Percentiles rank a stretch among this genome's conserved stretches.
Evolutionary conservation across 2,797 vertebrate species (phyloP).

Genomic region (Ibycter americanus): DNA sequence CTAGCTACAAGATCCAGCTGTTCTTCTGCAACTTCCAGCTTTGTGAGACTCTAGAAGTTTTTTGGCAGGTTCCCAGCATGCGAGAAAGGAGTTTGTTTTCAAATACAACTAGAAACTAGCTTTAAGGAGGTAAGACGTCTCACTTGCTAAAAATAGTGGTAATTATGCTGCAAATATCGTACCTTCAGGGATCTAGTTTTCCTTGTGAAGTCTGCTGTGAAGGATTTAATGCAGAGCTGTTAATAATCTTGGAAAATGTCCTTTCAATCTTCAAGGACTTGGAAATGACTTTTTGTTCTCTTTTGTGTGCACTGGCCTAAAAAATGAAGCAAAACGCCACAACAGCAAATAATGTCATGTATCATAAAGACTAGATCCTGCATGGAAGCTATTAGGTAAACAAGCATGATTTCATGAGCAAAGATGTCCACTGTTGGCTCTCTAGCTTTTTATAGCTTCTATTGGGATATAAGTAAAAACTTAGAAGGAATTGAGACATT

Average conservation of each 20-base stretch:
- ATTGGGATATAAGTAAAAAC: not conserved
- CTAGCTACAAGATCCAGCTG: not conserved
- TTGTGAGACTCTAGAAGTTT: not conserved
- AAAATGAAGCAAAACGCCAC: not conserved
- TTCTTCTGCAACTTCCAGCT: not conserved
- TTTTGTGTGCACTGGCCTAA: not conserved
- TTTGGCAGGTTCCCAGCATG: not conserved
- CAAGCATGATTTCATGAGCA: not conserved
- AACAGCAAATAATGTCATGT: not conserved
- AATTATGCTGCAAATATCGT: slow-evolving; percentile 10
- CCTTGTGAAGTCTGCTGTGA: not conserved
- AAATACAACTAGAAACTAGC: not conserved
- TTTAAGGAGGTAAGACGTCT: not conserved
- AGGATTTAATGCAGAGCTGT: not conserved
- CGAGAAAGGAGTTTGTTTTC: not conserved
- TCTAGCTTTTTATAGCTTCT: not conserved
- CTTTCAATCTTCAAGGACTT: not conserved
- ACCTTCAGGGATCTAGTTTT: not conserved
- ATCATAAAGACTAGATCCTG: not conserved
- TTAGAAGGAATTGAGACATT: not conserved
- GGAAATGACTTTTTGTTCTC: not conserved
- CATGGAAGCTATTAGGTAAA: not conserved
- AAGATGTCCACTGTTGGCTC: not conserved
- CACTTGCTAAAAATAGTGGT: slow-evolving; percentile 1
- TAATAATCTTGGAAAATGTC: not conserved